Evolutionary conservation across 2,113 vertebrate species (phyloP).

Genomic region (Sula dactylatra): DNA sequence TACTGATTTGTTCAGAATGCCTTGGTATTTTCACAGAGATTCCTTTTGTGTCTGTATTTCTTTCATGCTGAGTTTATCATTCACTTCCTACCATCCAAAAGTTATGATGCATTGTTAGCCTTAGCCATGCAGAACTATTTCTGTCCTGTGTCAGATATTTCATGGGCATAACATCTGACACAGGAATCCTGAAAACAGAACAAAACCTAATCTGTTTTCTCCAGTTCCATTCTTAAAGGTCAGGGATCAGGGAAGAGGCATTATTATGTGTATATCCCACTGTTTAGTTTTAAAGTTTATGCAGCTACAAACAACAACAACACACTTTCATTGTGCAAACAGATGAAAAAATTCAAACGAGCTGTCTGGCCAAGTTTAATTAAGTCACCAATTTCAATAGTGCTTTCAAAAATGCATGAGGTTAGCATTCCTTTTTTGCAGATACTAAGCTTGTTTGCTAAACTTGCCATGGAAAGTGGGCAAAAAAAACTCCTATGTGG

Average conservation of each 20-base stretch:
- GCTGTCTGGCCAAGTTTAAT: background rate
- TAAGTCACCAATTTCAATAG: background rate
- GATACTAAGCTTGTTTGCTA: background rate
- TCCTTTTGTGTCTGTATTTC: background rate
- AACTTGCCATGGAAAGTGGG: background rate
- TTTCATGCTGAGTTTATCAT: background rate
- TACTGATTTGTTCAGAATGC: background rate
- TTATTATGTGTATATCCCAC: background rate
- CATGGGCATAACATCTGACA: background rate
- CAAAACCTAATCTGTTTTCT: background rate
- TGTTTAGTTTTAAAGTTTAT: background rate
- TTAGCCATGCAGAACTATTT: background rate
- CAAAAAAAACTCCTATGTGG: background rate
- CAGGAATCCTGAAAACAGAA: background rate
- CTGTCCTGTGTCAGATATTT: background rate
- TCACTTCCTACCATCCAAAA: background rate
- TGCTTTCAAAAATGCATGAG: background rate
- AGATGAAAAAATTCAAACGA: background rate
- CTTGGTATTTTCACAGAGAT: background rate
- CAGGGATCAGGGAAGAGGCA: background rate
- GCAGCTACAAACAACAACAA: background rate
- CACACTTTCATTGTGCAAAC: background rate
- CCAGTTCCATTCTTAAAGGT: background rate
- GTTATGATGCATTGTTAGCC: background rate
- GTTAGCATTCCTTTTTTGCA: background rate